Base-by-base conservation (phyloP, 1,140 invertebrate species). In the Macrosteles quadrilineatus region DNA sequence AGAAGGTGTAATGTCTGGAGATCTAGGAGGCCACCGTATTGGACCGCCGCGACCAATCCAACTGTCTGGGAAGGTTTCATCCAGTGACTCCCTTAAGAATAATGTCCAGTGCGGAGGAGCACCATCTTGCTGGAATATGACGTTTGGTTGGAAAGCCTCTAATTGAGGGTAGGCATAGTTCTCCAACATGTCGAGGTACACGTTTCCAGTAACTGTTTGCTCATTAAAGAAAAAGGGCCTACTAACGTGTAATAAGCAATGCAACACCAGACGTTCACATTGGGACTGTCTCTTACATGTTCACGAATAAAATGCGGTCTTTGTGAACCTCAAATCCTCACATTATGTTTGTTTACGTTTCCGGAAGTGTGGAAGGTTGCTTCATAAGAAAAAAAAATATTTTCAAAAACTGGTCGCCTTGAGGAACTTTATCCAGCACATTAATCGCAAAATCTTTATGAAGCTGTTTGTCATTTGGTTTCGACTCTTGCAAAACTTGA, bases 41-140 rank as follows among this genome's bases (percentile, higher is more conserved):
- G 75, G 75, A 66, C 77, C 77, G 63, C 73, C 73, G 47, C 79
- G 74, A 55, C 81, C 77, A 73, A 82, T 80, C 78, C 78, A 83
- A 30, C 75, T 27, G 32, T 74, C 53, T 30, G 72, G 73, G 74
- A 76, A 80, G 19, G 30, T 55, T 66, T 75, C 53, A 71, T 79
- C 73, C 55, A 81, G 45, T 45, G 23, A 76, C 0, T 62, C 65
- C 12, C 72, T 43, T 36, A 75, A 72, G n/a, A 23, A 53, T 70
- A 71, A 43, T 23, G 30, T 62, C 63, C 55, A 74, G 30, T 77
- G 75, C n/a, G 2, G 73, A 0, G 72, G 75, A 43, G 73, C 75
- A 36, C 73, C 73, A 73, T 78, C 75, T 62, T 69, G 67, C 68
- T 65, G 40, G 12, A 70, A 57, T n/a, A 62, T 19, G 2, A 69